Percentiles rank a stretch among this genome's conserved stretches.
Conservation (phyloP, 1,140 invertebrate genomes). For the Ceratina calcarata region DNA sequence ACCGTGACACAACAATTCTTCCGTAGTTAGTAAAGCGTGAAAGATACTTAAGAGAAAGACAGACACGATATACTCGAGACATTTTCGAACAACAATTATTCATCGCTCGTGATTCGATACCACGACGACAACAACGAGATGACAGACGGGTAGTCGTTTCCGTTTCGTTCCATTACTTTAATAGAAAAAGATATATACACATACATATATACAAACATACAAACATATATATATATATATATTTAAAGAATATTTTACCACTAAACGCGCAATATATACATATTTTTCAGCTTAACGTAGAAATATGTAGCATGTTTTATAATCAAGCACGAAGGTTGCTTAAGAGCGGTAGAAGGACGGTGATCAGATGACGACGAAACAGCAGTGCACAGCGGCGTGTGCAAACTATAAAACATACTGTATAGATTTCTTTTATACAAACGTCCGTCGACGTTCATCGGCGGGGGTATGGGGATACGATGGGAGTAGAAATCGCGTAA, state of each 20-base stretch:
- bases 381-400: conserved; percentile 1
- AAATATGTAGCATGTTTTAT: conserved; percentile 28
- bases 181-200: conserved; percentile 3
- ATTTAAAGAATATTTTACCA: conserved; percentile 32
- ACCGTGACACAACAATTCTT: not conserved
- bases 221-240: not conserved
- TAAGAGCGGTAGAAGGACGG: not conserved
- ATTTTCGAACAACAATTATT: conserved; percentile 19
- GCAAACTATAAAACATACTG: conserved; percentile 1
- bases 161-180: conserved; percentile 34
- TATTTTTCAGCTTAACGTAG: conserved; percentile 31
- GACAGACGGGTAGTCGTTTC: conserved; percentile 13
- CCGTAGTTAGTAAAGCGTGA: not conserved
- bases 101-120: not conserved
- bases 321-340: conserved; percentile 14
- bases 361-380: not conserved
- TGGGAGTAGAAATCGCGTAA: not conserved
- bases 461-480: not conserved
- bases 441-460: not conserved
- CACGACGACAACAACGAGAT: too few species aligned
- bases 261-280: conserved; percentile 15
- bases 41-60: not conserved
- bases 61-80: not conserved
- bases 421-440: not conserved
- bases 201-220: too few species aligned